Conservation (phyloP, 2,888 invertebrate genomes). For the Troides aeacus region DNA sequence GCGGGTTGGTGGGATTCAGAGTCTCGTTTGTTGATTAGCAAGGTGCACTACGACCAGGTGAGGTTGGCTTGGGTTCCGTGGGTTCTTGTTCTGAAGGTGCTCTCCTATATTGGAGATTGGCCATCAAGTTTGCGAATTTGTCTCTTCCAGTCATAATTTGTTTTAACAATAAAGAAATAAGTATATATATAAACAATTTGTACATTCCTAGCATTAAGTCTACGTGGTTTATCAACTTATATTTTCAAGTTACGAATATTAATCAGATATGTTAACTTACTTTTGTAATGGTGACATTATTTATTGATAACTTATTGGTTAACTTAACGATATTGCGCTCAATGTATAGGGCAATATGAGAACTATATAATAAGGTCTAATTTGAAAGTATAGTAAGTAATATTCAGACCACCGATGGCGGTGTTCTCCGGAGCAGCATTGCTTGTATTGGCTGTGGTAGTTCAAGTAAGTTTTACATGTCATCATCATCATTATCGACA, state of each 20-base stretch:
- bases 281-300: constrained; percentile 37
- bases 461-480: constrained; percentile 50
- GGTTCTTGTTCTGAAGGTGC: no score
- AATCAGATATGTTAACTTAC: constrained; percentile 32
- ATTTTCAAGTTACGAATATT: constrained; percentile 9
- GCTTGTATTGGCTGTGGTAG: constrained; percentile 48
- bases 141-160: not conserved
- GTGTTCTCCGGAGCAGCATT: constrained; percentile 48
- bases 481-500: not conserved
- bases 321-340: constrained; percentile 38
- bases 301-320: constrained; percentile 36
- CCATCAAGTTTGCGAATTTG: no score
- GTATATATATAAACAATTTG: constrained; percentile 7
- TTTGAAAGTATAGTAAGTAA: constrained; percentile 40
- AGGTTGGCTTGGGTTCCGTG: no score
- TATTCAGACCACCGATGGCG: constrained; percentile 48
- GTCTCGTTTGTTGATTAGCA: no score
- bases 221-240: constrained; percentile 27
- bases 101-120: no score
- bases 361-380: constrained; percentile 53
- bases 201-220: constrained; percentile 12
- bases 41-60: no score
- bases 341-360: constrained; percentile 51
- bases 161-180: not conserved
- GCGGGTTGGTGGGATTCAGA: no score